Evolutionary conservation across 1,140 invertebrate species (phyloP), one percentile per base, ranked within the genome.

Genomic region (Bombus polaris): DNA sequence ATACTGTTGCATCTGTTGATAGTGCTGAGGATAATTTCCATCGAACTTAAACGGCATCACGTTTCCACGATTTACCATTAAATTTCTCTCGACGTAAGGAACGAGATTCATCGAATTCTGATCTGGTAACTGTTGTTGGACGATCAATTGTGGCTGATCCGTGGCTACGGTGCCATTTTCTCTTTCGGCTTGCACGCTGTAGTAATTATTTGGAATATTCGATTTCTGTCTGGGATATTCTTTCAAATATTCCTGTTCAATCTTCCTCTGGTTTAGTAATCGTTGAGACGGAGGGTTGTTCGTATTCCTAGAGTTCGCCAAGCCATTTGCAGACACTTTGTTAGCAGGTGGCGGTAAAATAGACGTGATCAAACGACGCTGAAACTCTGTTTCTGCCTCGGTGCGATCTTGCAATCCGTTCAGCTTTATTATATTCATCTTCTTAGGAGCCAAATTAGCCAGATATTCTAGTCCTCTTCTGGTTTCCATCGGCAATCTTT

Each of bases 391-490:
- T 3, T 81, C 65, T 6, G 83, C 53, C 8, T 92, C 87, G 2
- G 42, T 35, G 2, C 85, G 76, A 62, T 94, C 87, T 32, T 94
- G 93, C 1, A 80, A 79, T 2, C 94, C 94, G 68, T 95, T 94
- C 12, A 94, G 42, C 42, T 68, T 88, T 1, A 90, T 15, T 1
- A 12, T 1, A 1, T 53, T 53, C 18, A 73, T 22, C 1, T 86
- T 88, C 3, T 87, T 91, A 37, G 86, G 78, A 1, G 89, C 59
- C 9, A 92, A 75, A 75, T 87, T 91, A 0, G 59, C 65, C 0
- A 92, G 42, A 32, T 92, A 92, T 39, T 93, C 89, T 35, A 90
- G 59, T 0, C 87, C 87, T 28, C 80, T 88, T 1, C 57, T 86
- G 22, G 75, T 28, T 5, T 81, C 87, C 32, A 73, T 65, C 9